Conservation (phyloP, 2,797 vertebrate species). For the Capromys pilorides region DNA sequence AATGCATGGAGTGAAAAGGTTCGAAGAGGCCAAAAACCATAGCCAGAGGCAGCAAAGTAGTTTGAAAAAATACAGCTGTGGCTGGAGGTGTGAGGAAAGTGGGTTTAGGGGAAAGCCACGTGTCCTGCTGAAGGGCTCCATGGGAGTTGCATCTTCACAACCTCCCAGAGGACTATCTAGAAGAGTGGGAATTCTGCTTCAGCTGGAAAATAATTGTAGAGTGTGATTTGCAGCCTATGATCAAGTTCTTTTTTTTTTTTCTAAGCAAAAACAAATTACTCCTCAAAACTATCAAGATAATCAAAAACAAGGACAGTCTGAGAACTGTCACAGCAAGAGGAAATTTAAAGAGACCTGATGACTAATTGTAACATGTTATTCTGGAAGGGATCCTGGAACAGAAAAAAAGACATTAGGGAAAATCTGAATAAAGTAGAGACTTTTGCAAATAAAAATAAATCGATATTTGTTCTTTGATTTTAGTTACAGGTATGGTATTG, state of each 20-base stretch:
- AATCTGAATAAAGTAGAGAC: background rate
- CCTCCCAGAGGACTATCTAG: background rate
- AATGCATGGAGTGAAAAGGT: background rate
- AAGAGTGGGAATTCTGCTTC: background rate
- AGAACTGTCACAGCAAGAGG: background rate
- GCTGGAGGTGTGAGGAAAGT: background rate
- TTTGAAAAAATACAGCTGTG: conserved; percentile 28
- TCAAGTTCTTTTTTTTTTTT: background rate
- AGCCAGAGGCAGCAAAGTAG: background rate
- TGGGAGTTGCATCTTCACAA: background rate
- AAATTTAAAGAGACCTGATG: background rate
- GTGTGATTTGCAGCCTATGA: background rate
- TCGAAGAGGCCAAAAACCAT: background rate
- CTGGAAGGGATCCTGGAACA: background rate
- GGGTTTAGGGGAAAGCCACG: background rate
- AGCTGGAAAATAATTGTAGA: background rate
- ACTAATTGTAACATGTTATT: background rate
- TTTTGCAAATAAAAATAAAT: background rate
- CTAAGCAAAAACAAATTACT: conserved; percentile 12
- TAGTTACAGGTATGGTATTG: background rate
- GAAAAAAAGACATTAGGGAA: background rate
- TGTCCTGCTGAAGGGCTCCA: background rate
- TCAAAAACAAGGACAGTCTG: background rate
- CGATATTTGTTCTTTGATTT: background rate
- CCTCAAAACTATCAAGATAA: background rate